phyloP scores from a whole-genome alignment of 2,888 invertebrate species.

The Mesorhabditis belari region DNA sequence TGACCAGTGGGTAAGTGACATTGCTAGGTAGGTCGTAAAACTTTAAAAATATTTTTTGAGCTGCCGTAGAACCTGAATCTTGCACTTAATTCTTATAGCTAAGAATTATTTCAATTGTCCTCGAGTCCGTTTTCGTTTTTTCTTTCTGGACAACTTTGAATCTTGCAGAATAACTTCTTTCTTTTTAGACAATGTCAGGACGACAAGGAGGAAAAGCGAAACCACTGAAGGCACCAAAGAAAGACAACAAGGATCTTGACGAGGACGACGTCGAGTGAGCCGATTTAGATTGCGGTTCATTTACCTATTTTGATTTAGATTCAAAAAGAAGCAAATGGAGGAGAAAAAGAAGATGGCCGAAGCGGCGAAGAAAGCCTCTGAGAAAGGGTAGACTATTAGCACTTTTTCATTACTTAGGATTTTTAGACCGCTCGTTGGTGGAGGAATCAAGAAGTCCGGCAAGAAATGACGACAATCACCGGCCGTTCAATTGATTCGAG shows the following conservation, averaged over 20 bases:
- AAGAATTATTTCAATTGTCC: no score
- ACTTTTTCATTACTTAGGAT: no score
- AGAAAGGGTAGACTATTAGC: no score
- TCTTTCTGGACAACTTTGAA: not conserved
- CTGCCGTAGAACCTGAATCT: no score
- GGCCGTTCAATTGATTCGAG: no score
- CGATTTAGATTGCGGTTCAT: no score
- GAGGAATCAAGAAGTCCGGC: slow-evolving; percentile 51
- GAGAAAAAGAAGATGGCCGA: slow-evolving; percentile 50
- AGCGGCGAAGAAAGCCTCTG: slow-evolving; percentile 39
- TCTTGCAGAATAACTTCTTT: no score
- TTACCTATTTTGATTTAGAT: no score
- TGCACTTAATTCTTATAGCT: no score
- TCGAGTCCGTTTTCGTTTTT: slow-evolving; percentile 1
- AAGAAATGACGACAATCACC: slow-evolving; percentile 30
- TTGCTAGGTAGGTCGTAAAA: no score
- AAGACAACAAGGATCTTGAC: slow-evolving; percentile 32
- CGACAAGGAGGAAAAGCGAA: slow-evolving; percentile 50
- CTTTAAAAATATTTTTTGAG: no score
- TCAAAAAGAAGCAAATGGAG: slow-evolving; percentile 50
- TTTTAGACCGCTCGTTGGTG: slow-evolving; percentile 46
- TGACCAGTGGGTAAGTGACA: no score
- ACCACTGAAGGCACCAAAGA: slow-evolving; percentile 49
- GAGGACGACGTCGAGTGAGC: slow-evolving; percentile 49
- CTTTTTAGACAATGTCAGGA: slow-evolving; percentile 38